Evolutionary conservation across 2,797 vertebrate species (phyloP).

Genomic region (Lithobates sylvaticus): DNA sequence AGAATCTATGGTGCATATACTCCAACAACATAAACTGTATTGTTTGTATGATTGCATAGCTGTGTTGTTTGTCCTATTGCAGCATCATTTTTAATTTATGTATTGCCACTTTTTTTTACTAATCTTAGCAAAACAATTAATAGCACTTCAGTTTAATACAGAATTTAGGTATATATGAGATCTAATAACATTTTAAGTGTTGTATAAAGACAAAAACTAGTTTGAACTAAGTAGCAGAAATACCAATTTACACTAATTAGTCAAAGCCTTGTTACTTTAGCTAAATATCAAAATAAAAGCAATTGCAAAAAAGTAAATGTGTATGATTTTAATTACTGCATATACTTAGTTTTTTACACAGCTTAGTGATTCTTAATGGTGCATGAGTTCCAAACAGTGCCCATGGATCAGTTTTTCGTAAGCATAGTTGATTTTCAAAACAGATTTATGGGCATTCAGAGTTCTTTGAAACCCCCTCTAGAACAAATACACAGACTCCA

Average conservation of each 20-base stretch:
- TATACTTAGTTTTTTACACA: neutral
- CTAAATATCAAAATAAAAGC: neutral
- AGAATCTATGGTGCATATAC: too few species aligned
- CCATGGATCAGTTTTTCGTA: too few species aligned
- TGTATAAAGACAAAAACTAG: neutral
- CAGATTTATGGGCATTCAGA: too few species aligned
- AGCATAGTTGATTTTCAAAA: too few species aligned
- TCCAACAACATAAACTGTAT: too few species aligned
- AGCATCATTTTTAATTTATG: too few species aligned
- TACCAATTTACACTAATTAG: neutral
- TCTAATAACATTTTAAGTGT: neutral
- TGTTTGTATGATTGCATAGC: too few species aligned
- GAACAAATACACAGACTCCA: too few species aligned
- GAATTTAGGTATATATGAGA: neutral
- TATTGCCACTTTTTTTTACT: neutral
- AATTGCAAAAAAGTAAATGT: neutral
- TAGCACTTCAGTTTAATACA: too few species aligned
- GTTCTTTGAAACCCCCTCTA: too few species aligned
- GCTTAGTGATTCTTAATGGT: neutral
- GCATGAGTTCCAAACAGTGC: neutral
- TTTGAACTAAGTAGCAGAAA: neutral
- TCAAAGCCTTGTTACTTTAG: neutral
- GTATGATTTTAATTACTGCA: neutral
- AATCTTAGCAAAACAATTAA: neutral
- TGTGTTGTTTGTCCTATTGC: too few species aligned